Percentiles rank a stretch among this genome's conserved stretches.
Conservation (phyloP, 2,797 vertebrate species). For the Crypturellus tataupa region DNA sequence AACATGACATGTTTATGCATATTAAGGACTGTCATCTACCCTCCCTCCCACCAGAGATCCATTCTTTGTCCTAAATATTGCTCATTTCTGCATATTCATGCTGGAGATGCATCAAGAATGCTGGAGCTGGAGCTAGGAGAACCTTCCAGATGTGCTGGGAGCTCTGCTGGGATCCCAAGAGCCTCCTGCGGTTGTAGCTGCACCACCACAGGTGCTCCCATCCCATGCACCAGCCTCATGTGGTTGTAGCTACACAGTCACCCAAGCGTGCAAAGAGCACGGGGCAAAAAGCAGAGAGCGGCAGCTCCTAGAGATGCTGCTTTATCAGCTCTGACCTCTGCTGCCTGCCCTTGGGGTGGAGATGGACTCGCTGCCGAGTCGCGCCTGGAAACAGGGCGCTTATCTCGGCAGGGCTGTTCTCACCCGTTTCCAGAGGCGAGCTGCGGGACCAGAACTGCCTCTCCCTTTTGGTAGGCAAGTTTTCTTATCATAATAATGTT, state of each 20-base stretch:
- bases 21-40: not conserved
- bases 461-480: fast-evolving
- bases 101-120: not conserved
- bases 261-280: not conserved
- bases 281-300: not conserved
- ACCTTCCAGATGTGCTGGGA: not conserved
- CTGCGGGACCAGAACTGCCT: not conserved
- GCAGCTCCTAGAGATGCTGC: constrained; percentile 12
- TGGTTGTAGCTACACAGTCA: not conserved
- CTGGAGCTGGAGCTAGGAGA: not conserved
- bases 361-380: not conserved
- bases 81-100: not conserved
- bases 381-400: constrained; percentile 27
- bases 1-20: fast-evolving
- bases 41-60: not conserved
- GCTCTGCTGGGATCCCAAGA: not conserved
- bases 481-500: constrained; percentile 32
- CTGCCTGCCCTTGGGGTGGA: not conserved
- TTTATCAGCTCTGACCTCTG: constrained; percentile 30
- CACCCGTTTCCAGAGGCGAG: not conserved
- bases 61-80: not conserved
- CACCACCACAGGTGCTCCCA: not conserved
- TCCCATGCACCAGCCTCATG: not conserved
- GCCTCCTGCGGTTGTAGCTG: not conserved
- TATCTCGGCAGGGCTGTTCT: constrained; percentile 40